phyloP scores from a whole-genome alignment of 2,888 invertebrate genomes.

The Epinotia ramella region DNA sequence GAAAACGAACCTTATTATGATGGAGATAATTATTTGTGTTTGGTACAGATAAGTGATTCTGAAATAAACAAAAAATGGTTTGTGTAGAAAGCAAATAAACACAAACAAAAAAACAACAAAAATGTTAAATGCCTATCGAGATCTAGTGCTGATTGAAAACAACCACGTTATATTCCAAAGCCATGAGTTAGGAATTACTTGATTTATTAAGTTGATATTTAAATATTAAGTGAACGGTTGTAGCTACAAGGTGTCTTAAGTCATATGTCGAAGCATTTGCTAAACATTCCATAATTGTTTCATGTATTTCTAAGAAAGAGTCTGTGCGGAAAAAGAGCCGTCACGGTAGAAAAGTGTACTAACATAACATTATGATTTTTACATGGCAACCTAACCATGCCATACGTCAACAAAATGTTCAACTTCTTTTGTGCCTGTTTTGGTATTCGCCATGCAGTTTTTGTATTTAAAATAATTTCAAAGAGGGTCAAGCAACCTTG shows the following conservation, averaged over 20 bases:
- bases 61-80: conserved; percentile 89
- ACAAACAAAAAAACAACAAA: conserved; percentile 75
- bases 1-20: conserved; percentile 90
- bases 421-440: no score
- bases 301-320: not conserved
- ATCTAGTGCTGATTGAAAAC: conserved; percentile 40
- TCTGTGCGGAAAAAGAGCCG: no score
- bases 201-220: conserved; percentile 34
- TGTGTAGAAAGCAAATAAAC: conserved; percentile 86
- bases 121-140: conserved; percentile 39
- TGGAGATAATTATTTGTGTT: conserved; percentile 93
- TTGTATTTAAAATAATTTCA: no score
- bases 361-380: no score
- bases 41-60: conserved; percentile 95
- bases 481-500: no score
- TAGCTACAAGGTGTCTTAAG: not conserved
- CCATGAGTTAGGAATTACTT: conserved; percentile 42
- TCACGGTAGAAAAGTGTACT: no score
- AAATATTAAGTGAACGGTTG: not conserved
- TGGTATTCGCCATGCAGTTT: no score
- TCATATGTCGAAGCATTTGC: conserved; percentile 1
- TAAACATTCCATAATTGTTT: not conserved
- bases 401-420: no score
- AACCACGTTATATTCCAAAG: conserved; percentile 43
- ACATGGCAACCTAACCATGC: no score